A percentile compares a stretch with the other conserved stretches of the same genome.
Conservation (phyloP, 1,140 invertebrate genomes). For the Musca vetustissima region DNA sequence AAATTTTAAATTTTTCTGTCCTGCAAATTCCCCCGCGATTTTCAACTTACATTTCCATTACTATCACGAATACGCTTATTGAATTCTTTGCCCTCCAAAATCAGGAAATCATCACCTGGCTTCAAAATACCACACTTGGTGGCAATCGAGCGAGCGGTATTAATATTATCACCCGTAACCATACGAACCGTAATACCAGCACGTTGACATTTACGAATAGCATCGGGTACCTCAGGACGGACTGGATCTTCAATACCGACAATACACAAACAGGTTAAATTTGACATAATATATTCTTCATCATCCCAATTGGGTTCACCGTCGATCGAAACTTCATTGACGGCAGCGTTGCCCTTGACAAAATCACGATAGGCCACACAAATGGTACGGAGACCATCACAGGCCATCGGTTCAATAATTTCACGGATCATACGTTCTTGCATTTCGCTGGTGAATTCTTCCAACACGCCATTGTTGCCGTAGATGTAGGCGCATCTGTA, state of each 20-base stretch:
- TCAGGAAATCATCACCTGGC: conserved; percentile 92
- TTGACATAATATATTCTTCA: conserved; percentile 89
- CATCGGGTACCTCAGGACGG: conserved; percentile 93
- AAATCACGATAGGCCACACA: conserved; percentile 93
- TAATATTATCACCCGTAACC: conserved; percentile 99
- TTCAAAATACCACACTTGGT: conserved; percentile 96
- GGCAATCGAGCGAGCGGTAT: conserved; percentile 97
- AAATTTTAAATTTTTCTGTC: no score
- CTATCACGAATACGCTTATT: conserved; percentile 89
- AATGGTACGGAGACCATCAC: conserved; percentile 95
- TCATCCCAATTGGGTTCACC: conserved; percentile 98
- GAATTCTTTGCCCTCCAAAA: conserved; percentile 98
- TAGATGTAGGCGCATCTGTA: conserved; percentile 94
- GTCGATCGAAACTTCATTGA: conserved; percentile 88
- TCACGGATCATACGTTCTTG: conserved; percentile 90
- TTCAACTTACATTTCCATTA: conserved; percentile 75
- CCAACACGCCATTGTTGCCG: conserved; percentile 86
- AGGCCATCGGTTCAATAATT: conserved; percentile 99
- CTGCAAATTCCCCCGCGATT: no score
- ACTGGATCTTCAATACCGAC: conserved; percentile 99
- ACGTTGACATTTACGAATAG: conserved; percentile 92
- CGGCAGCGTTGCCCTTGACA: conserved; percentile 87
- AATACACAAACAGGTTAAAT: conserved; percentile 93
- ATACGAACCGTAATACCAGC: conserved; percentile 99
- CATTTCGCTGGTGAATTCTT: conserved; percentile 89